phyloP scores from a whole-genome alignment of 2,797 vertebrate genomes.

The Malurus splendens region DNA sequence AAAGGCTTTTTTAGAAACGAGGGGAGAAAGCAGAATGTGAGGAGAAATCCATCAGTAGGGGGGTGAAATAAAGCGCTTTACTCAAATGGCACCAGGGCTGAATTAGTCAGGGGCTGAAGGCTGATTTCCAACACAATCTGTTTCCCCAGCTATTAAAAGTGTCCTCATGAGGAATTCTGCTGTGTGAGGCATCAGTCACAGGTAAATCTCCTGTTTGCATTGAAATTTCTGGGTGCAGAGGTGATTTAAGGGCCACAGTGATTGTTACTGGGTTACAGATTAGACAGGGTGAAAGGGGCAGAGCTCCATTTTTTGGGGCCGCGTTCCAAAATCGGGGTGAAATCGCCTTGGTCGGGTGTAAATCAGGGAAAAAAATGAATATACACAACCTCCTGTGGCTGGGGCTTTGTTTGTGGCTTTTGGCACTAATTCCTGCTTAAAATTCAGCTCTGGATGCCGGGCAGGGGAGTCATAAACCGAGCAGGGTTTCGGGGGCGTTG shows the following conservation, averaged over 20 bases:
- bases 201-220: neutral
- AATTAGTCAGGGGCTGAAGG: neutral
- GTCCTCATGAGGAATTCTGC: constrained; percentile 18
- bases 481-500: neutral
- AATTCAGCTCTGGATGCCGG: neutral
- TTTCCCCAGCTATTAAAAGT: neutral
- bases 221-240: neutral
- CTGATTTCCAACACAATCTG: neutral
- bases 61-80: neutral
- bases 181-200: neutral
- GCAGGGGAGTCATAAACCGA: neutral
- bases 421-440: neutral
- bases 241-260: neutral
- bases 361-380: neutral
- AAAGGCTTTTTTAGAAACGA: neutral
- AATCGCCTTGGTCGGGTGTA: neutral
- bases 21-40: neutral
- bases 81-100: neutral
- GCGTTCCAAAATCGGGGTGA: neutral
- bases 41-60: neutral
- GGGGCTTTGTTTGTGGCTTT: neutral
- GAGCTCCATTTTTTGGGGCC: neutral
- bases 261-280: neutral
- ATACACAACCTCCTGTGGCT: no score
- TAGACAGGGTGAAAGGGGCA: neutral